Evolutionary conservation across 1,140 invertebrate genomes (phyloP), one percentile per base, ranked within the genome.

Genomic region (Bombus sibiricus): DNA sequence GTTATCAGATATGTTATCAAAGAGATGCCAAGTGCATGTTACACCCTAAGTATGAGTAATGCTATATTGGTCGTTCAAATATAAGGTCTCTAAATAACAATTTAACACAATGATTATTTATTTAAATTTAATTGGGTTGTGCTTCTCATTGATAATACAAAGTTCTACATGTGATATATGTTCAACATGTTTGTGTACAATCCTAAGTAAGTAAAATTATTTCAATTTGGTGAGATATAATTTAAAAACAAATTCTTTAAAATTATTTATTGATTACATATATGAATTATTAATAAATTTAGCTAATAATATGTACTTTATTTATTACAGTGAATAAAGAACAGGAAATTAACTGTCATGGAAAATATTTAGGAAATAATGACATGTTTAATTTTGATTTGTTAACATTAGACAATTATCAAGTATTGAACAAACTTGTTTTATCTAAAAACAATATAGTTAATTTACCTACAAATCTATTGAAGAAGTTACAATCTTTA

Each of bases 1-100:
- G 73, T 90, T 89, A 92, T 92, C 92, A 88, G 92, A 91, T 93
- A 93, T 86, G 87, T 66, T 92, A 92, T 92, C 92, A 90, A 18
- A 22, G 86, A 34, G 62, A 85, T 81, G 18, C 47, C 2, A 75
- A 37, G 6, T 34, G 9, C 18, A n/a, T 41, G 39, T n/a, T 83
- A 83, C 41, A 73, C 43, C 81, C 59, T 57, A 15, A 41, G 8
- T 66, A 57, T 64, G 72, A 73, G 39, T 69, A 81, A 88, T 78
- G 77, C 43, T 34, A 15, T 43, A 22, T 25, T 78, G 53, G 64
- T 59, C 34, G 28, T 39, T 32, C 10, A 72, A 74, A 53, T 43
- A 66, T 66, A 71, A 47, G 34, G 32, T 64, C 47, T 22, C 13
- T 32, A 41, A 69, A 62, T 71, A 80, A 28, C 10, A 53, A 47